Evolutionary conservation across 2,113 vertebrate species (phyloP).

Genomic region (Panthera uncia): DNA sequence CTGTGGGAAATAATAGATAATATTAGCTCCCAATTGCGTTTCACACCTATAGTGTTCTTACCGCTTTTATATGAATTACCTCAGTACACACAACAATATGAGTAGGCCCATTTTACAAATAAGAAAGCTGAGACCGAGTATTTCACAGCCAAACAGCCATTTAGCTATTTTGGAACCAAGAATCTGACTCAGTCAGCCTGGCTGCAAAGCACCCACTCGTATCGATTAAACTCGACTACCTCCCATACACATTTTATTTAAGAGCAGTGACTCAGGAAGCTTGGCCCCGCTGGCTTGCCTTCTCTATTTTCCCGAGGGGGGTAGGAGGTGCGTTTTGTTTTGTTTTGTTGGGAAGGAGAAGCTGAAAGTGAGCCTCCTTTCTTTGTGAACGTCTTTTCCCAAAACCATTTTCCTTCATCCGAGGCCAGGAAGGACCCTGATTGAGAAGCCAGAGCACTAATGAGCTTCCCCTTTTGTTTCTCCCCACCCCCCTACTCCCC

Average conservation of each 20-base stretch:
- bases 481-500: neutral
- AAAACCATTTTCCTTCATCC: constrained; percentile 52
- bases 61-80: neutral
- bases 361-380: constrained; percentile 37
- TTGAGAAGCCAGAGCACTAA: constrained; percentile 66
- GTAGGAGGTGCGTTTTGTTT: neutral
- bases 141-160: neutral
- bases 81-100: neutral
- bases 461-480: constrained; percentile 60
- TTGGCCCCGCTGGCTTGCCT: neutral
- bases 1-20: neutral
- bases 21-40: neutral
- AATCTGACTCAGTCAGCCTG: neutral
- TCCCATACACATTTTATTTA: constrained; percentile 20
- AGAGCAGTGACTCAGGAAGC: constrained; percentile 21
- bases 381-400: constrained; percentile 44
- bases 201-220: neutral
- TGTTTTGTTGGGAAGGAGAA: constrained; percentile 57
- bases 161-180: neutral
- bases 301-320: neutral
- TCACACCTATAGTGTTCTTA: neutral
- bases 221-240: neutral
- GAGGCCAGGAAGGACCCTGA: constrained; percentile 17
- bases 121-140: neutral
- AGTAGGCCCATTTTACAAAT: constrained; percentile 33